Evolutionary conservation across 2,113 vertebrate genomes (phyloP), one percentile per base, ranked within the genome.

Genomic region (Atractosteus spatula): DNA sequence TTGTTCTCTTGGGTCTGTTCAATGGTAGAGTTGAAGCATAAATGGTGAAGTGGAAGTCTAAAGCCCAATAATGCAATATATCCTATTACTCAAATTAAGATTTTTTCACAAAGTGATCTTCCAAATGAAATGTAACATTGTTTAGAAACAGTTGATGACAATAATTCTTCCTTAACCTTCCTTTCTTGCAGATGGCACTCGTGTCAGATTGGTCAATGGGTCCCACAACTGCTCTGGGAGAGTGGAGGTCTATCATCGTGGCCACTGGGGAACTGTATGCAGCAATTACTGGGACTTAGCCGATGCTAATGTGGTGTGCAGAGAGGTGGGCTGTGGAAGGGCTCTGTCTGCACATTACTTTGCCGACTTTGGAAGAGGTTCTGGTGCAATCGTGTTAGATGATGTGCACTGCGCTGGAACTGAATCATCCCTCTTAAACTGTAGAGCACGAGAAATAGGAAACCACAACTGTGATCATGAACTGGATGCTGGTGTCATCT

Each of bases 341-440:
- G 69, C 75, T 41, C 4, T 63, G 8, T 45, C 43, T 14, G 66
- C 47, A 47, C 55, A 61, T 0, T 43, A 16, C 44, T 47, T 59
- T 0, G 62, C 62, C 4, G 59, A 54, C 41, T 85, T 70, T 78
- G 86, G 85, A 3, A 55, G 73, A 11, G 88, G 85, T 7, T 76
- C 43, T 16, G 82, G 86, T 6, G 79, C 64, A 66, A 83, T 87
- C 75, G 89, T 88, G 84, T 13, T 89, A 79, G 87, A 89, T 42
- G 77, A 88, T 16, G 82, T 86, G 17, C 73, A 78, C 8, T 90
- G 89, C 45, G 74, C 73, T 68, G 85, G 88, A 62, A 75, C 55
- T 57, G 87, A 90, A 71, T 8, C 75, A 2, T 84, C 81, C 45
- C 77, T 89, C 16, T 85, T 84, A 83, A 79, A 74, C 62, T 90